Evolutionary conservation across 2,888 invertebrate species (phyloP).

Genomic region (Scaptomyza polygonia): DNA sequence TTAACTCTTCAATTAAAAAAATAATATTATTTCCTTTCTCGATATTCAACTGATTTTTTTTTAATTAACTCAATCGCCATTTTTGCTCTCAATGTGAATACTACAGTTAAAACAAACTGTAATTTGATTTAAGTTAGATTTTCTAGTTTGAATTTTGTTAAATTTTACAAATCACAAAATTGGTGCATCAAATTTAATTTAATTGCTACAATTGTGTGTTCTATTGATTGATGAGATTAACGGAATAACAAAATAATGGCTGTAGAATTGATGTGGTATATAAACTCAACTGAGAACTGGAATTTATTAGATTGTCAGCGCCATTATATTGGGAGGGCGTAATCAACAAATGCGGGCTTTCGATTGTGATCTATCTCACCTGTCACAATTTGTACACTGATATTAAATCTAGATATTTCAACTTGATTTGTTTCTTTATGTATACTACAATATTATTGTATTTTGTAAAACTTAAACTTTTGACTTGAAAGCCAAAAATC

Average conservation of each 20-base stretch:
- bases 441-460: too few species aligned
- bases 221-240: slow-evolving; percentile 21
- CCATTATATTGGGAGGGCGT: not conserved
- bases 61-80: not conserved
- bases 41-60: not conserved
- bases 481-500: too few species aligned
- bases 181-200: slow-evolving; percentile 18
- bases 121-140: not conserved
- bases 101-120: slow-evolving; percentile 2
- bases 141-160: not conserved
- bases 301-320: slow-evolving; percentile 7
- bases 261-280: not conserved
- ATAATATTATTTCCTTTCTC: too few species aligned
- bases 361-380: not conserved
- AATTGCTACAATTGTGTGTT: slow-evolving; percentile 18
- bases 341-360: not conserved
- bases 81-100: not conserved
- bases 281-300: not conserved
- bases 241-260: not conserved
- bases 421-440: not conserved
- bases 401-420: not conserved
- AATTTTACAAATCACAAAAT: slow-evolving; percentile 9
- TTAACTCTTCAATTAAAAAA: not conserved
- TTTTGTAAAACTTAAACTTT: too few species aligned
- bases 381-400: slow-evolving; percentile 11